These are phyloP conservation scores for Anser cygnoides DNA, from an alignment of 2,113 vertebrate genomes.

Conservation along the genomic window DNA sequence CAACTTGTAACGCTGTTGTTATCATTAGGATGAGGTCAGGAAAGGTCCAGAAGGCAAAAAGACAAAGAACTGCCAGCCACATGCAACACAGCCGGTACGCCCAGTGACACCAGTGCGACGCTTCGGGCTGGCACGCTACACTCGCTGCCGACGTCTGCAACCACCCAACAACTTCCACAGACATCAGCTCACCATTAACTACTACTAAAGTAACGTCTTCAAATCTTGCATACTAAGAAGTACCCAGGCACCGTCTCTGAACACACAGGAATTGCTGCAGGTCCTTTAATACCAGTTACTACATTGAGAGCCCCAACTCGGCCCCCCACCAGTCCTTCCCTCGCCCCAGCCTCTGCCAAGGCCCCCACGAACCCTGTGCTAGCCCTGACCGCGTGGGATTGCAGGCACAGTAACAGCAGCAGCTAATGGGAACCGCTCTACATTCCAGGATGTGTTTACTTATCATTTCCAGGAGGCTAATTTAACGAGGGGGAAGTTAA, in stretches of 20 bases:
- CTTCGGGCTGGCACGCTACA: not conserved
- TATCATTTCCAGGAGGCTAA: not conserved
- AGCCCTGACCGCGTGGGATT: not conserved
- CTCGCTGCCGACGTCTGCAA: not conserved
- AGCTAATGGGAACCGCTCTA: not conserved
- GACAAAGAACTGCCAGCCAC: not conserved
- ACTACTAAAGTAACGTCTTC: not conserved
- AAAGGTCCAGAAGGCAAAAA: not conserved
- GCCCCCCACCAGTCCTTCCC: not conserved
- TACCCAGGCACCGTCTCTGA: not conserved
- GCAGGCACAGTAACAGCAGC: not conserved
- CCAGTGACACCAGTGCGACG: accelerated
- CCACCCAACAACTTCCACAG: not conserved
- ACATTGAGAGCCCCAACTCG: not conserved
- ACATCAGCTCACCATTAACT: not conserved
- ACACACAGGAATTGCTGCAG: not conserved
- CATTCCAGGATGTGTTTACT: not conserved
- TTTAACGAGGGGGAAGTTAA: not conserved
- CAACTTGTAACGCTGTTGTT: not conserved
- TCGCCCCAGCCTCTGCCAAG: not conserved
- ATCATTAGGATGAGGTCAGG: not conserved
- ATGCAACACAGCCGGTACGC: not conserved
- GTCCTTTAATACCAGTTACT: not conserved
- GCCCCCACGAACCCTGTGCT: not conserved
- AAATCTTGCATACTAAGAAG: not conserved